Percentiles rank a stretch among this genome's conserved stretches.
These are phyloP conservation scores for Mystacornis crossleyi DNA, from an alignment of 2,113 vertebrate genomes.

Conservation along the genomic window DNA sequence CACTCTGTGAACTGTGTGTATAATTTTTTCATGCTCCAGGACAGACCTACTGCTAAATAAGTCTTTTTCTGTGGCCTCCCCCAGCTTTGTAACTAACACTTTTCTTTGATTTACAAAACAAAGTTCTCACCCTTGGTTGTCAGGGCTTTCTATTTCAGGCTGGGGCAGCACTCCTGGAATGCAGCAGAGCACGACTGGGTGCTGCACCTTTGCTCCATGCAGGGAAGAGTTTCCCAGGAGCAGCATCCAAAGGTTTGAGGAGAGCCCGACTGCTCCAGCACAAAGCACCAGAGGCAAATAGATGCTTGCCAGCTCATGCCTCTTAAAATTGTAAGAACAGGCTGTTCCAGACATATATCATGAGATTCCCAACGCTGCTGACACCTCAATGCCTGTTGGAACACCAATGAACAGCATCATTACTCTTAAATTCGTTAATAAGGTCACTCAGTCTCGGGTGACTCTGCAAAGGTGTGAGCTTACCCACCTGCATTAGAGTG, in stretches of 20 bases:
- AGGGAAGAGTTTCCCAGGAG: neutral
- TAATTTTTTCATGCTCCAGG: neutral
- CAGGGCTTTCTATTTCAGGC: neutral
- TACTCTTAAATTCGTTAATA: neutral
- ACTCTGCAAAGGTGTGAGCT: neutral
- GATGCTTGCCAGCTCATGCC: neutral
- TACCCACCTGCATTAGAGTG: neutral
- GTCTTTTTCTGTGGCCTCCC: neutral
- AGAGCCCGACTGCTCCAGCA: neutral
- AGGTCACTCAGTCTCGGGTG: neutral
- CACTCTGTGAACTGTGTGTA: neutral
- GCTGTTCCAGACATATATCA: slow-evolving; percentile 14
- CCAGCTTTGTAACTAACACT: neutral
- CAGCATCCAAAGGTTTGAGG: neutral
- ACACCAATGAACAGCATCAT: neutral
- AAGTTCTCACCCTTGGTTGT: neutral
- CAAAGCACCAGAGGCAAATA: neutral
- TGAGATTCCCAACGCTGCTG: neutral
- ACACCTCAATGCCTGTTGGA: slow-evolving; percentile 11
- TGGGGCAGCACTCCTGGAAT: slow-evolving; percentile 15
- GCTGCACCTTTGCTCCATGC: neutral
- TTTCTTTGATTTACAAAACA: neutral
- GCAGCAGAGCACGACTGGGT: neutral
- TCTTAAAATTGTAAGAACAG: neutral
- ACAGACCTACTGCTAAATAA: neutral